Evolutionary conservation across 2,888 invertebrate genomes (phyloP).

Genomic region (Ditylenchus weischeri): DNA sequence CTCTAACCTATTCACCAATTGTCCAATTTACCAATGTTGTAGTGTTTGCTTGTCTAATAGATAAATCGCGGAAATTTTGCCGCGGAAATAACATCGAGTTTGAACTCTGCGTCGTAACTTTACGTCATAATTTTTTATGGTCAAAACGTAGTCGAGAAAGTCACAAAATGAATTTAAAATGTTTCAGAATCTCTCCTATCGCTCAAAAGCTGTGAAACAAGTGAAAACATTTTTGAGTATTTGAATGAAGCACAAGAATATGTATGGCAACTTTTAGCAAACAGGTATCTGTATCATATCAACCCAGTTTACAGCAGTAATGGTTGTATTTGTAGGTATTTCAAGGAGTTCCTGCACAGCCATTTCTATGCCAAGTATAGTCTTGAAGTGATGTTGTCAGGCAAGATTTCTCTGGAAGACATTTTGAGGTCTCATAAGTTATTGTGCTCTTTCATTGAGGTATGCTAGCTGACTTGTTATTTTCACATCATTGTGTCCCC

Average conservation of each 20-base stretch:
- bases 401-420: slow-evolving; percentile 77
- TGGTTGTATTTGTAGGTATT: slow-evolving; percentile 68
- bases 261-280: slow-evolving; percentile 21
- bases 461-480: slow-evolving; percentile 50
- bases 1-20: no score
- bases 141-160: no score
- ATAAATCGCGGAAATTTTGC: no score
- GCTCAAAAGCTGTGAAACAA: slow-evolving; percentile 14
- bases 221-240: slow-evolving; percentile 15
- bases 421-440: slow-evolving; percentile 85
- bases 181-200: slow-evolving; percentile 5
- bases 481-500: neutral
- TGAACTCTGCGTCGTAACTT: no score
- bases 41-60: no score
- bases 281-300: slow-evolving; percentile 18
- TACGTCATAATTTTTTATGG: no score
- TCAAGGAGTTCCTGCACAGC: slow-evolving; percentile 77
- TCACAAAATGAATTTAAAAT: neutral
- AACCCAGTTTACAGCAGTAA: neutral
- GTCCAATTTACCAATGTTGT: no score
- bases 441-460: slow-evolving; percentile 89
- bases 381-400: slow-evolving; percentile 81
- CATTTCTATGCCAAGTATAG: slow-evolving; percentile 86
- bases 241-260: slow-evolving; percentile 24
- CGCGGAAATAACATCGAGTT: no score